A percentile compares a stretch with the other conserved stretches of the same genome.
Conservation (phyloP, 2,888 invertebrate genomes). For the Caenorhabditis sinica region DNA sequence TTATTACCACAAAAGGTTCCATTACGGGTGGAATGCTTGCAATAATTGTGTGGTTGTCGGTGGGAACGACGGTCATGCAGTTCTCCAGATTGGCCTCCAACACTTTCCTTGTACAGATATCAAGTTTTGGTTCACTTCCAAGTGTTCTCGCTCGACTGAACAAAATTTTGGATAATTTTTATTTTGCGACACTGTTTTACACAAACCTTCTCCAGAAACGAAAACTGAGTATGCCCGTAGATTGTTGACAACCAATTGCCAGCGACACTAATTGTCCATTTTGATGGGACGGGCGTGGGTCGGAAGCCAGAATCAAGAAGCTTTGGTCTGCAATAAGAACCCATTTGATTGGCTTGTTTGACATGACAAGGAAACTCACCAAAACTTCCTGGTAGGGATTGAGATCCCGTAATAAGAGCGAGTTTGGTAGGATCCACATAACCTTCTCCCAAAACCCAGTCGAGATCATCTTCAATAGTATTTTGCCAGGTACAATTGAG, state of each 20-base stretch:
- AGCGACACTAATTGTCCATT: conserved; percentile 73
- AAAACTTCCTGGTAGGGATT: conserved; percentile 70
- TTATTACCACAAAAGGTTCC: conserved; percentile 74
- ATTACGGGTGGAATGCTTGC: conserved; percentile 75
- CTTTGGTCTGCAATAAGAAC: conserved; percentile 62
- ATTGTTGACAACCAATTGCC: conserved; percentile 78
- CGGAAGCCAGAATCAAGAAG: conserved; percentile 75
- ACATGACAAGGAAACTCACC: conserved; percentile 18
- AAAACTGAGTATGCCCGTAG: conserved; percentile 74
- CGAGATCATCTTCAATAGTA: conserved; percentile 72
- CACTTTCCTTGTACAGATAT: conserved; percentile 74
- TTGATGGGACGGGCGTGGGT: conserved; percentile 70
- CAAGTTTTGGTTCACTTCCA: conserved; percentile 73
- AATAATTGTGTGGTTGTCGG: conserved; percentile 74
- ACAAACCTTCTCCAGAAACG: conserved; percentile 75
- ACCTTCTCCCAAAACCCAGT: conserved; percentile 76
- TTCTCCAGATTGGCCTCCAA: conserved; percentile 70
- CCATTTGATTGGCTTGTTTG: neutral
- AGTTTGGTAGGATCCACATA: conserved; percentile 71
- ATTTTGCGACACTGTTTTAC: neutral
- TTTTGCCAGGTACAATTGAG: conserved; percentile 75
- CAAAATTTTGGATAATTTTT: neutral
- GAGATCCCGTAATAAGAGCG: conserved; percentile 73
- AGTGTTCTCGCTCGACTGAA: conserved; percentile 69
- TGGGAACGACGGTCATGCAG: conserved; percentile 74